Evolutionary conservation across 2,888 invertebrate species (phyloP).

Genomic region (Lasioglossum zephyrum): DNA sequence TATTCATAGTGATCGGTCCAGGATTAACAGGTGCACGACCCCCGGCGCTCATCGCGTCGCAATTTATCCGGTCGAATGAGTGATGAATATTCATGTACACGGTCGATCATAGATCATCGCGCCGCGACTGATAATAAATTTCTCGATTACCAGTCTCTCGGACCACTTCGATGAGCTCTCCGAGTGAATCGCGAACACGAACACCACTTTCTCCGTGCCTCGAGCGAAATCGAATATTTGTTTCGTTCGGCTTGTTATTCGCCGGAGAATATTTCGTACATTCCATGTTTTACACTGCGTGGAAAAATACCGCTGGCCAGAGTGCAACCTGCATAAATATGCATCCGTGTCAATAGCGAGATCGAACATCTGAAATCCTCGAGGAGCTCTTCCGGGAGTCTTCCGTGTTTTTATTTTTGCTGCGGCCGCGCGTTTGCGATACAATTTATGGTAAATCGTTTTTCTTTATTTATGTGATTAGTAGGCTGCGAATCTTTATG

Average conservation of each 20-base stretch:
- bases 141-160: slow-evolving; percentile 57
- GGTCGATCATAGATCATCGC: slow-evolving; percentile 58
- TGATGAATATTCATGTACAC: slow-evolving; percentile 61
- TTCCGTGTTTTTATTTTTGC: not conserved
- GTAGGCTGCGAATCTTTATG: too few relatives aligned
- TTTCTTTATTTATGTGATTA: not conserved
- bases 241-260: slow-evolving; percentile 71
- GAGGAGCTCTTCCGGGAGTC: too few relatives aligned
- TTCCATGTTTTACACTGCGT: not conserved
- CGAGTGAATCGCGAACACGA: slow-evolving; percentile 31
- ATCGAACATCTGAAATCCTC: not conserved
- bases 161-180: slow-evolving; percentile 51
- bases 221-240: slow-evolving; percentile 73
- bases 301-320: not conserved
- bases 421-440: not conserved
- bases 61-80: slow-evolving; percentile 56
- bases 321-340: slow-evolving; percentile 4
- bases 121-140: slow-evolving; percentile 44
- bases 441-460: not conserved
- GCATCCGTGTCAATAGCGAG: slow-evolving; percentile 44
- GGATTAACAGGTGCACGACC: slow-evolving; percentile 54
- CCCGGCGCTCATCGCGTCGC: slow-evolving; percentile 50
- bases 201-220: slow-evolving; percentile 73
- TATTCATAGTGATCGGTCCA: slow-evolving; percentile 43
- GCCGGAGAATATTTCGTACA: slow-evolving; percentile 39